These are phyloP conservation scores for Resseliella maxima DNA, from an alignment of 2,888 invertebrate genomes.

Conservation along the genomic window DNA sequence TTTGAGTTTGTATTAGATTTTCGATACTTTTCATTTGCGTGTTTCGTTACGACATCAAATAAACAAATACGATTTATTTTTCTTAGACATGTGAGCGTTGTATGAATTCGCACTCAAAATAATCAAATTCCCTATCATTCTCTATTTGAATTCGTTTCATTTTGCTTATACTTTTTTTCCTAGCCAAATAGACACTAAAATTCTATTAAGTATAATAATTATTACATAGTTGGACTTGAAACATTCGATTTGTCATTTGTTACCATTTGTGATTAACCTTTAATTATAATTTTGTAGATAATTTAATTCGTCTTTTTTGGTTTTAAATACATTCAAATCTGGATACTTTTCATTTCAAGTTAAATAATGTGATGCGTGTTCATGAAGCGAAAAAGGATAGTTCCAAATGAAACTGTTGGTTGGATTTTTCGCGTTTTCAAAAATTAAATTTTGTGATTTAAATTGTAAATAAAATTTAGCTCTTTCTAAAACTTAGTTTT, in stretches of 20 bases:
- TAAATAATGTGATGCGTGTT: neutral
- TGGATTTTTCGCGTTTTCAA: neutral
- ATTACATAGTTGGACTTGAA: neutral
- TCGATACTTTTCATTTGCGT: conserved; percentile 19
- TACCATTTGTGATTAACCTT: neutral
- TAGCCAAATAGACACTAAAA: neutral
- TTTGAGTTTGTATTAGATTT: conserved; percentile 55
- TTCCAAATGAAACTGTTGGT: neutral
- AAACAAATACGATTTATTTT: neutral
- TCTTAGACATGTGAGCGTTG: conserved; percentile 29
- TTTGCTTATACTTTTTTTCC: neutral
- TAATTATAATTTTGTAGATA: neutral
- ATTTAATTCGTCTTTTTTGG: neutral
- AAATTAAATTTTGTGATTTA: neutral
- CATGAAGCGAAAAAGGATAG: neutral
- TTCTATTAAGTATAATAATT: neutral
- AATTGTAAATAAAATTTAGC: neutral
- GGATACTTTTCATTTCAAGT: neutral
- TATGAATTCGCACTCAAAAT: conserved; percentile 33
- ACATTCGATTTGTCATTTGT: conserved; percentile 19
- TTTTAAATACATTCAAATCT: neutral
- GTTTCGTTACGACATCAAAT: conserved; percentile 10
- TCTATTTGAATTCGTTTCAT: neutral
- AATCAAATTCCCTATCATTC: neutral
- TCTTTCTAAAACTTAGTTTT: neutral